Evolutionary conservation across 2,113 vertebrate species (phyloP).

Genomic region (Vulpes ferrilata): DNA sequence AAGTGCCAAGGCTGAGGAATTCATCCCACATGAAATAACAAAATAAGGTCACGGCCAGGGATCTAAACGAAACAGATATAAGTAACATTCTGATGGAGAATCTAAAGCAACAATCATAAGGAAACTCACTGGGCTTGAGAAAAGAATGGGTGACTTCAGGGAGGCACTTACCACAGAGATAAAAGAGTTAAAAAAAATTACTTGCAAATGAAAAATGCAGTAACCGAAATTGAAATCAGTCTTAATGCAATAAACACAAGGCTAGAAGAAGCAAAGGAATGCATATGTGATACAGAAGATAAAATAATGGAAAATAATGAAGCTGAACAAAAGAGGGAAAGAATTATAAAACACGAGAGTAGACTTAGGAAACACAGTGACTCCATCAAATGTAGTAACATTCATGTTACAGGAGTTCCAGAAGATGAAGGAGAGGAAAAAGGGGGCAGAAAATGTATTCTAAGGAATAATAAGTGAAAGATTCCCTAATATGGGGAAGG

Average conservation of each 20-base stretch:
- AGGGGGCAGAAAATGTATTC: background rate
- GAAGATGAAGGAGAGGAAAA: background rate
- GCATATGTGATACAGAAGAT: background rate
- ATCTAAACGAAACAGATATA: background rate
- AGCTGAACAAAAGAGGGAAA: background rate
- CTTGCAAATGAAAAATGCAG: background rate
- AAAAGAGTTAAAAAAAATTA: background rate
- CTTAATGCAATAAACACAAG: background rate
- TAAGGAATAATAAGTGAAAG: background rate
- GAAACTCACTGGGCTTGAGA: background rate
- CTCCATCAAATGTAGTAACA: background rate
- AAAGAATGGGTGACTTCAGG: background rate
- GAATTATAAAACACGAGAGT: background rate
- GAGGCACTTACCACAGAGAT: background rate
- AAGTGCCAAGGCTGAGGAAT: background rate
- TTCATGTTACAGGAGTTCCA: background rate
- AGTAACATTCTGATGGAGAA: background rate
- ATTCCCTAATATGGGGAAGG: background rate
- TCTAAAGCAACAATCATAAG: background rate
- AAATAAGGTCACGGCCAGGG: background rate
- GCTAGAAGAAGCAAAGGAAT: background rate
- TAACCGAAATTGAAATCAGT: background rate
- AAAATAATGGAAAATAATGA: background rate
- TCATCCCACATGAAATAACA: background rate
- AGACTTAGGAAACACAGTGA: background rate